Evolutionary conservation across 1,140 invertebrate genomes (phyloP), one percentile per base, ranked within the genome.

Genomic region (Philaenus spumarius): DNA sequence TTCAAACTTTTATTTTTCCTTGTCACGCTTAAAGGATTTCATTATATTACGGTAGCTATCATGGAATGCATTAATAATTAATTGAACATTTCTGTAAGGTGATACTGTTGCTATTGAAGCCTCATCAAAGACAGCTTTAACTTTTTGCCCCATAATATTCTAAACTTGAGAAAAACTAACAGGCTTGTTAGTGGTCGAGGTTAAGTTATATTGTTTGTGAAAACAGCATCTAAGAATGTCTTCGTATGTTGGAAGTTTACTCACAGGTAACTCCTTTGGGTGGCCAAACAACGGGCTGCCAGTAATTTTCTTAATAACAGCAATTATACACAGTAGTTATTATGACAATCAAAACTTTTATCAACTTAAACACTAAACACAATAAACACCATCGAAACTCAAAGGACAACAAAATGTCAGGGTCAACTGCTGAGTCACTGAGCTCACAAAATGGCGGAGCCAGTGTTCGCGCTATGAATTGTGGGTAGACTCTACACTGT

Each of bases 31-130:
- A n/a, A n/a, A n/a, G n/a, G n/a, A n/a, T n/a, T n/a, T n/a, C n/a
- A 50, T 22, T 22, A 50, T 4, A 22, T 50, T 50, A 50, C 47
- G 47, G 22, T 50, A 50, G 22, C 22, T 50, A 24, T 50, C 22
- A 50, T 50, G 23, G 23, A 6, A 50, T 50, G 19, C 3, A 24
- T 50, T 50, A 17, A 50, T 19, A 6, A 50, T n/a, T n/a, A n/a
- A 24, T 22, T 50, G 47, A 50, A 50, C 47, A 24, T 20, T 50
- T 50, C 47, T 50, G 47, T 50, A 50, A 50, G 22, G 47, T 24
- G 47, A 20, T 11, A 50, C n/a, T 52, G n/a, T 23, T 26, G 22
- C 11, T 52, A 20, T 26, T n/a, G n/a, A n/a, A n/a, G n/a, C n/a
- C n/a, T n/a, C n/a, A n/a, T n/a, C n/a, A n/a, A n/a, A n/a, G n/a